Conservation (phyloP, 1,140 invertebrate species). For the Oryzaephilus surinamensis region DNA sequence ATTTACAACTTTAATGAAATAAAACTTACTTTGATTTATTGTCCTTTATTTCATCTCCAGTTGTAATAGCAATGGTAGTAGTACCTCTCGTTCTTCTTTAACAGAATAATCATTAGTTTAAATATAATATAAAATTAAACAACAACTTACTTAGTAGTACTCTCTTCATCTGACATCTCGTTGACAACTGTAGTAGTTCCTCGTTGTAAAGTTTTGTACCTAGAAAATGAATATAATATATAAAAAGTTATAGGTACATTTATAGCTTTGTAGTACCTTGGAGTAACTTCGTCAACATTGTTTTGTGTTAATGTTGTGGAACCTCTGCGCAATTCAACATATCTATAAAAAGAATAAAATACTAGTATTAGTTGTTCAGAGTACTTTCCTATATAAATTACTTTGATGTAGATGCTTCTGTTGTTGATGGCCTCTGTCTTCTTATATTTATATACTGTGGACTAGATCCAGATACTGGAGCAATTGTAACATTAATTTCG, state of each 20-base stretch:
- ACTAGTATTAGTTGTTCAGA: no score
- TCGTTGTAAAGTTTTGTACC: conserved; percentile 14
- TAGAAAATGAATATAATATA: no score
- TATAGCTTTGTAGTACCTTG: background rate
- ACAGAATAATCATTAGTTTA: background rate
- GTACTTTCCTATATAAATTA: conserved; percentile 7
- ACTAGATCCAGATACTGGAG: conserved; percentile 13
- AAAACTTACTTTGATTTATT: background rate
- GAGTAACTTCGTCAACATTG: background rate
- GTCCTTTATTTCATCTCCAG: background rate
- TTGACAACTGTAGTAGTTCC: conserved; percentile 13
- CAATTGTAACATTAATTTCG: conserved; percentile 27
- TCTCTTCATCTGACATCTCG: background rate
- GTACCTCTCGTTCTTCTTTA: conserved; percentile 3
- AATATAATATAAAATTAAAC: background rate
- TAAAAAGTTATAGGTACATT: background rate
- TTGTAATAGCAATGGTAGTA: background rate
- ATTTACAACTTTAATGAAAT: conserved; percentile 1
- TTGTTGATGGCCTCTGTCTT: conserved; percentile 23
- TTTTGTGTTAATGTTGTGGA: conserved; percentile 25
- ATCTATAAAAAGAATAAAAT: background rate
- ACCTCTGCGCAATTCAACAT: conserved; percentile 13
- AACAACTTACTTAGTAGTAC: background rate
- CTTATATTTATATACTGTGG: conserved; percentile 30
- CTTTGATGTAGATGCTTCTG: conserved; percentile 19